Percentiles rank a stretch among this genome's conserved stretches.
These are phyloP conservation scores for Phoxinus phoxinus DNA, from an alignment of 2,113 vertebrate species.

Conservation along the genomic window DNA sequence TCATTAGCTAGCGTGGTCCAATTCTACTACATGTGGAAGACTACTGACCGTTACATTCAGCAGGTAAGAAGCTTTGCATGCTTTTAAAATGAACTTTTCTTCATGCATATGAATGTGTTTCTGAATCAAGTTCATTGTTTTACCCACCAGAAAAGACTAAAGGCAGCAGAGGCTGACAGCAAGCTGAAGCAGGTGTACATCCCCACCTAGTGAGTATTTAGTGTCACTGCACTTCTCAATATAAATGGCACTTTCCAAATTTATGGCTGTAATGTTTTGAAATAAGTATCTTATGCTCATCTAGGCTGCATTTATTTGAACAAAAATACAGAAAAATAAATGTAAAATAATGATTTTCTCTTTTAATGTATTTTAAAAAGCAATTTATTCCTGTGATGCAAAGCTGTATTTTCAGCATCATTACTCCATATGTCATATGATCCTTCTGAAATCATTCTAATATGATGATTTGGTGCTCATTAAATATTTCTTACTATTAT, in stretches of 20 bases:
- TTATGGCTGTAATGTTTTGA: background rate
- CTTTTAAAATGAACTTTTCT: background rate
- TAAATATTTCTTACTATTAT: background rate
- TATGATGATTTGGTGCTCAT: background rate
- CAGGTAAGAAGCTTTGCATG: constrained; percentile 74
- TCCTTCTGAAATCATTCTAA: background rate
- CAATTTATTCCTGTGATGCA: background rate
- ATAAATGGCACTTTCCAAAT: background rate
- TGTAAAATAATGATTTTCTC: background rate
- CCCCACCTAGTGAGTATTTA: constrained; percentile 90
- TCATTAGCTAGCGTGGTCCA: constrained; percentile 94
- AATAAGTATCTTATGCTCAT: background rate
- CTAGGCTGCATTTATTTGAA: background rate
- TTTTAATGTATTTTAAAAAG: background rate
- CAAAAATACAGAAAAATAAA: background rate
- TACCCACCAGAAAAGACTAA: constrained; percentile 84
- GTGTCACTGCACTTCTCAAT: background rate
- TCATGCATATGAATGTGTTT: background rate
- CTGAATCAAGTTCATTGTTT: background rate
- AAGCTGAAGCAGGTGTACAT: constrained; percentile 95
- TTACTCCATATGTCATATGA: background rate
- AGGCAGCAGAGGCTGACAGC: constrained; percentile 93
- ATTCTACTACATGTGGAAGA: constrained; percentile 98
- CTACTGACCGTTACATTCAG: constrained; percentile 94
- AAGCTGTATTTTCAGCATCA: background rate